These are phyloP conservation scores for Coelopa frigida DNA, from an alignment of 1,140 invertebrate genomes.

Conservation along the genomic window DNA sequence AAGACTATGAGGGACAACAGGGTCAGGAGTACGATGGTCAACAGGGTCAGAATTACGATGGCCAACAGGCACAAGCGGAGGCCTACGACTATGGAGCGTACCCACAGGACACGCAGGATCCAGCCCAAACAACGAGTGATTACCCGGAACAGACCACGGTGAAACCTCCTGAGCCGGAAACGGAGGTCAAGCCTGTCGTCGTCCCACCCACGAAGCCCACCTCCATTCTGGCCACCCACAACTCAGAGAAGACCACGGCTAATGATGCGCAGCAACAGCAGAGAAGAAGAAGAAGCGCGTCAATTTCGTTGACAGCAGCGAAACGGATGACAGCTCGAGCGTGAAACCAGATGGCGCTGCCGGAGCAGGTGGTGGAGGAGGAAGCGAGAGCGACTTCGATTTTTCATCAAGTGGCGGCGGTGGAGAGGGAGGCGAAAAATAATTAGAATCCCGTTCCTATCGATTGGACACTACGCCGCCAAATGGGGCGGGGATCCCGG, in stretches of 20 bases:
- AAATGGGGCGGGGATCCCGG: too few relatives aligned
- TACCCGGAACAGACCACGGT: constrained; percentile 12
- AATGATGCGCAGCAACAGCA: constrained; percentile 37
- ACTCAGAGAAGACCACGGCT: constrained; percentile 28
- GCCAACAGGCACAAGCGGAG: background rate
- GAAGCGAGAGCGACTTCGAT: constrained; percentile 41
- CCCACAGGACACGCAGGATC: background rate
- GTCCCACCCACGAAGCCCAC: constrained; percentile 36
- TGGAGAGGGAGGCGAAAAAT: too few relatives aligned
- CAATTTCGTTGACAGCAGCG: constrained; percentile 44
- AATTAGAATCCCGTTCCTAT: too few relatives aligned
- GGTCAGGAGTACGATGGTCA: background rate
- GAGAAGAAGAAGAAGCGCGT: constrained; percentile 44
- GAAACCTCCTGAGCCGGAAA: too few relatives aligned
- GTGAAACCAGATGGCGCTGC: constrained; percentile 21
- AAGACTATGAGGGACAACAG: constrained; percentile 5
- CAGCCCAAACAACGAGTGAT: background rate
- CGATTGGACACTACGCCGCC: too few relatives aligned
- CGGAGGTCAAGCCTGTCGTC: too few relatives aligned
- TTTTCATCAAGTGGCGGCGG: constrained; percentile 22
- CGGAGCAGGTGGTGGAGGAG: constrained; percentile 3
- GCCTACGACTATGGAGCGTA: background rate
- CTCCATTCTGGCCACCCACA: constrained; percentile 38
- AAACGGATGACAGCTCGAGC: constrained; percentile 44
- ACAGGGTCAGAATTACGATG: background rate